Evolutionary conservation across 2,113 vertebrate species (phyloP), one percentile per base, ranked within the genome.

Genomic region (Microtus montanus): DNA sequence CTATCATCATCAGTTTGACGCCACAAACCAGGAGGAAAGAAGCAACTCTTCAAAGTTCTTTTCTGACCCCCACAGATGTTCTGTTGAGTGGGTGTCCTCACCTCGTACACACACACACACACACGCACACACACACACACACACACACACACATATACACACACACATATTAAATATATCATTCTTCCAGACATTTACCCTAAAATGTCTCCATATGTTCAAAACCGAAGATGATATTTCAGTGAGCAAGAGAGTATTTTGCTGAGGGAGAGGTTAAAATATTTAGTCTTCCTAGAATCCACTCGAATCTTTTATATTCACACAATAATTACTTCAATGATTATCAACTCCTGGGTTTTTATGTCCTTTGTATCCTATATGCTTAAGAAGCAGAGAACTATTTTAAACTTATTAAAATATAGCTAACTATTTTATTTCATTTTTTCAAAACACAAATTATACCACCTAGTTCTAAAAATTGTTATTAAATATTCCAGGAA

Each of bases 261-360:
- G 9, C 63, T 78, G 44, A 68, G 3, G 12, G 3, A 90, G 7
- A 86, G 8, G 49, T 30, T 22, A 33, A 77, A 58, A 41, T 38
- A 20, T 26, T 85, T 83, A 33, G 52, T 7, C 11, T 68, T 78
- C n/a, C 12, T 52, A 28, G 66, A 68, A 66, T 75, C 3, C 3
- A 47, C 77, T 83, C 91, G 28, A 68, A 66, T 75, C 1, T 78
- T 94, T 49, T 85, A 41, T 64, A 84, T 92, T 58, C 61, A 92
- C 61, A 78, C 38, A 78, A 86, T 68, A 94, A 73, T 82, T 90
- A 88, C 33, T 85, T 86, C 3, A 38, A 64, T 88, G 85, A 73
- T 83, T 94, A 83, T 68, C 89, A 87, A 54, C 74, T 61, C 33
- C 15, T 79, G 44, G 13, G 28, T 64, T 90, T 77, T 71, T 84